Percentiles rank a stretch among this genome's conserved stretches.
Conservation (phyloP, 2,797 vertebrate genomes). For the Xenops minutus region DNA sequence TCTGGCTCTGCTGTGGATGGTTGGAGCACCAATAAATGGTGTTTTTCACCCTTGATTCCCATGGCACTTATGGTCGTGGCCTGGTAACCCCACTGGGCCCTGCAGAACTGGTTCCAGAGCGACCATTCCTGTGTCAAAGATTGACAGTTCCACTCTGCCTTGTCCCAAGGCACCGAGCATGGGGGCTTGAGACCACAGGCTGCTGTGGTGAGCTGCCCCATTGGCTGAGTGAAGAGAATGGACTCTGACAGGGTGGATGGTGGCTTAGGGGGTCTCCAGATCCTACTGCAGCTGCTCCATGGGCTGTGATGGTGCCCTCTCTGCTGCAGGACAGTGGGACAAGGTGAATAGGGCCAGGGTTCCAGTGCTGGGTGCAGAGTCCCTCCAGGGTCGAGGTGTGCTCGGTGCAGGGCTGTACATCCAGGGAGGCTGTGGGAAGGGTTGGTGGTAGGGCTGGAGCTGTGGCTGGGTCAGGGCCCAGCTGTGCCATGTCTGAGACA, state of each 20-base stretch:
- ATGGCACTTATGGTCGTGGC: fast-evolving
- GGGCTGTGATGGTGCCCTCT: background rate
- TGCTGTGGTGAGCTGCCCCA: background rate
- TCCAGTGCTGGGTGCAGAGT: no score
- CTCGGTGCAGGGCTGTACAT: background rate
- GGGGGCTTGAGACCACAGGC: background rate
- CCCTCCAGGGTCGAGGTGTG: fast-evolving
- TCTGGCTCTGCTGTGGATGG: background rate
- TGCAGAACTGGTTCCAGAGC: fast-evolving
- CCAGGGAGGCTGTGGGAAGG: fast-evolving
- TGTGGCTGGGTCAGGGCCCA: background rate
- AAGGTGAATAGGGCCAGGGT: background rate
- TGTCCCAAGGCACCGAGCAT: background rate
- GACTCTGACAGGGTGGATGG: background rate
- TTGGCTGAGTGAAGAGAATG: fast-evolving
- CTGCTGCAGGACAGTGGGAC: background rate
- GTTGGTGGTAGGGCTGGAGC: background rate
- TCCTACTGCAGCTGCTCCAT: background rate
- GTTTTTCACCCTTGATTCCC: background rate
- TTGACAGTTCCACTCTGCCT: fast-evolving
- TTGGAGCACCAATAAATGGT: background rate
- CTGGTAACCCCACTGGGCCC: fast-evolving
- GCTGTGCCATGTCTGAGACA: fast-evolving
- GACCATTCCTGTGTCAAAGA: fast-evolving
- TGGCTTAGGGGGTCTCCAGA: background rate